phyloP scores from a whole-genome alignment of 2,113 vertebrate genomes.

The Corythoichthys intestinalis region DNA sequence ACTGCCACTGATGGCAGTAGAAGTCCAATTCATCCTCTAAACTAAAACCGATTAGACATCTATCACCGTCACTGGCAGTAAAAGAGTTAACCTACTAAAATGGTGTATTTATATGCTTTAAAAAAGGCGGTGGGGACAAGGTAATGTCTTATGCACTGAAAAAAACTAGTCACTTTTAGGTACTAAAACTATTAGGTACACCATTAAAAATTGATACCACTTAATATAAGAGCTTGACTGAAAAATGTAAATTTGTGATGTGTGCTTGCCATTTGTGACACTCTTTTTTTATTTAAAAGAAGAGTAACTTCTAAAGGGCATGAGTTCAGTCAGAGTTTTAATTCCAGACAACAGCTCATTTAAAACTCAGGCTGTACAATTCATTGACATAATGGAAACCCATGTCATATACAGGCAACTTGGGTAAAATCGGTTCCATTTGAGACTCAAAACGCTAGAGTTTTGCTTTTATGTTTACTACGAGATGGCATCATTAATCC shows the following conservation, averaged over 20 bases:
- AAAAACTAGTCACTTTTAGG: background rate
- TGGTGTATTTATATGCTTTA: background rate
- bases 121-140: background rate
- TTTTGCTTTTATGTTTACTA: background rate
- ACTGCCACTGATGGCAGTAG: too few species aligned
- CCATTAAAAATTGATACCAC: background rate
- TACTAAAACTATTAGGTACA: background rate
- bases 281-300: conserved; percentile 15
- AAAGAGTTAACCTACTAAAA: background rate
- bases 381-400: too few species aligned
- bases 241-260: background rate
- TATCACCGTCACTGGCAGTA: too few species aligned
- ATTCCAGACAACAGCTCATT: too few species aligned
- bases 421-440: background rate
- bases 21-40: too few species aligned
- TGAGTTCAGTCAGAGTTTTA: too few species aligned
- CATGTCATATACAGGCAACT: background rate
- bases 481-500: background rate
- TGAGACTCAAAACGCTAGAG: too few species aligned
- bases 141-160: background rate
- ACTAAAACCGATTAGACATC: too few species aligned
- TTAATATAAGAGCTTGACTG: background rate
- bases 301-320: conserved; percentile 5
- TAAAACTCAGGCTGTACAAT: too few species aligned
- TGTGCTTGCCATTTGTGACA: background rate